These are phyloP conservation scores for Ameiurus melas DNA, from an alignment of 2,113 vertebrate genomes.

Conservation along the genomic window DNA sequence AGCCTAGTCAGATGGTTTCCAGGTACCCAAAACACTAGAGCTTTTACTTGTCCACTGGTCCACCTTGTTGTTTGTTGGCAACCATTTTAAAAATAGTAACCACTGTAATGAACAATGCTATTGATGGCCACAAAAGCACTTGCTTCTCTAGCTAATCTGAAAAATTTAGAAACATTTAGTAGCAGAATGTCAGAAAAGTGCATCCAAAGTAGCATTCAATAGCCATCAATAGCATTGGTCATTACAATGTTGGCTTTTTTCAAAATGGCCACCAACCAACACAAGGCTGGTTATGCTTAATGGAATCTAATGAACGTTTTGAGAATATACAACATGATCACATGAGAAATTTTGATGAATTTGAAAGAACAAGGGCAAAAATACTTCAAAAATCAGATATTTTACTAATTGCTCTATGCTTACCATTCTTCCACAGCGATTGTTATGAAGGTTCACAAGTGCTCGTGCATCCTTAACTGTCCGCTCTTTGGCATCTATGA, in stretches of 20 bases:
- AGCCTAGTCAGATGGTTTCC: background rate
- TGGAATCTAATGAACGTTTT: too few relatives aligned
- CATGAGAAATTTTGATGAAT: background rate
- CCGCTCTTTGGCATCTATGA: slow-evolving; percentile 95
- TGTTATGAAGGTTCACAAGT: slow-evolving; percentile 97
- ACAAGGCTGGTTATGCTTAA: background rate
- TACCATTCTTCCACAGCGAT: slow-evolving; percentile 94
- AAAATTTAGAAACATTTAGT: background rate
- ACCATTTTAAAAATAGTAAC: background rate
- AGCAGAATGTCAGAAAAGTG: background rate
- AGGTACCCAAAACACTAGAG: background rate
- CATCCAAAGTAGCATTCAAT: background rate
- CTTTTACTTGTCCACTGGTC: background rate
- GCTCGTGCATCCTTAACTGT: slow-evolving; percentile 93
- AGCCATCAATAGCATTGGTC: background rate
- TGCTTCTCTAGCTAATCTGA: background rate
- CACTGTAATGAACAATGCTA: background rate
- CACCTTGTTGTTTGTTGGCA: background rate
- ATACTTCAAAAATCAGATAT: background rate
- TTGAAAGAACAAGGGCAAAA: background rate
- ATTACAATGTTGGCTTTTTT: background rate
- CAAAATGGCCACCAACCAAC: background rate
- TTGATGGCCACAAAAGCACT: background rate
- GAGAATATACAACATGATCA: background rate
- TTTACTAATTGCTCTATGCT: slow-evolving; percentile 57